Percentiles rank a stretch among this genome's conserved stretches.
These are phyloP conservation scores for Eurystomus gularis DNA, from an alignment of 2,113 vertebrate species.

Conservation along the genomic window DNA sequence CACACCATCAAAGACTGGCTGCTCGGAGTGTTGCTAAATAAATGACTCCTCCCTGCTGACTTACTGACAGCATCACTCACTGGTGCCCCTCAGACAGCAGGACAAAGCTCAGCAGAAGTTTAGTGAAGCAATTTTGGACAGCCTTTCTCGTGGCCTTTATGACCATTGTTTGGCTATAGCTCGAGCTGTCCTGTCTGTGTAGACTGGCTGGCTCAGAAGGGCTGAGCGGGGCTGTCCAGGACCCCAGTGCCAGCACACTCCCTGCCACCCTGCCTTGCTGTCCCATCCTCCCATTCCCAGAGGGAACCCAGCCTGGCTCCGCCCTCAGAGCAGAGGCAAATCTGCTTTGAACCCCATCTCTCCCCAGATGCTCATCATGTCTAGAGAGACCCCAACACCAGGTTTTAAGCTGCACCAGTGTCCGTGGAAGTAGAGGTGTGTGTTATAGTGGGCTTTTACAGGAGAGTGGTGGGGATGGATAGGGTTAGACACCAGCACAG, in stretches of 20 bases:
- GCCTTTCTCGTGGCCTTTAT: neutral
- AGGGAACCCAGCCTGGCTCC: neutral
- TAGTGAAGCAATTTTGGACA: neutral
- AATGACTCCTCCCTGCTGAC: neutral
- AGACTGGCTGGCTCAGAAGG: neutral
- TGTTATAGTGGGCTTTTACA: neutral
- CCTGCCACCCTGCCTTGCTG: neutral
- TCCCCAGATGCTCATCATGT: fast-evolving
- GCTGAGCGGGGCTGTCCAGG: fast-evolving
- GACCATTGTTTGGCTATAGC: neutral
- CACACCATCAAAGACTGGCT: neutral
- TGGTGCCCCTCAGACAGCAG: neutral
- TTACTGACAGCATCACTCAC: neutral
- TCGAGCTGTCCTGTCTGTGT: fast-evolving
- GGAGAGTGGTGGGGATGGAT: neutral
- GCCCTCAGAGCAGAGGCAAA: neutral
- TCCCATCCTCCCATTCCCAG: neutral
- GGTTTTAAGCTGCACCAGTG: neutral
- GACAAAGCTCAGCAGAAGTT: neutral
- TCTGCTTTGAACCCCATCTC: neutral
- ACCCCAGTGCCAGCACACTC: neutral
- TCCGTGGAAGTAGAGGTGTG: neutral
- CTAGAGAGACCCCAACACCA: neutral
- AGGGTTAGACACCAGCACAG: neutral
- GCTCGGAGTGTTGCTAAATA: neutral